Evolutionary conservation across 2,888 invertebrate species (phyloP), one percentile per base, ranked within the genome.

Genomic region (Meta bourneti): DNA sequence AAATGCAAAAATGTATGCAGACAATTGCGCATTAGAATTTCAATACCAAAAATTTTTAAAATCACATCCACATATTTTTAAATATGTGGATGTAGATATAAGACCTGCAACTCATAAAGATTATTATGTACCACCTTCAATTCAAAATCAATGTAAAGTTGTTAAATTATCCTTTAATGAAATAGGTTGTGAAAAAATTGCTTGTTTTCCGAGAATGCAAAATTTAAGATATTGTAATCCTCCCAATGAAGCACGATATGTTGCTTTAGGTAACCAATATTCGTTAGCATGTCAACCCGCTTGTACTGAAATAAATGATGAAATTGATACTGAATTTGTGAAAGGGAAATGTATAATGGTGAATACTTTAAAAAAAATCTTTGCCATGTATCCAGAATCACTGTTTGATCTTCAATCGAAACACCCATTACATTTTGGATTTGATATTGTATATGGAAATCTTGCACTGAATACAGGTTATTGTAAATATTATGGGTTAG

Each of bases 51-150:
- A 83, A 83, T 72, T 49, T 54, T 72, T 83, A 72, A 51, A 72
- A 72, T 83, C 83, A 8, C 72, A 83, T 72, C 74, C 83, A 11
- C 83, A 83, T 83, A 83, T 83, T 20, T 83, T 83, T 83, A 71
- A 51, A 7, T 51, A 74, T 20, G 51, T 20, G 13, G 8, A 72
- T 11, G 7, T 74, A 13, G 54, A 83, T 13, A n/a, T n/a, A 19
- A 11, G 54, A 74, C 34, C 52, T 0, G 83, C 72, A 13, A 83
- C 83, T 11, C 49, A 71, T 9, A 13, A 52, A 0, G 83, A 83
- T 72, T 83, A 83, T 83, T 83, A 83, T 74, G 34, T 83, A 52
- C 83, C 83, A 20, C 52, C 71, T 13, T 5, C 6, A 13, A 72
- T 83, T 34, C 6, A n/a, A 6, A 20, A 52, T 72, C 0, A 83